phyloP scores from a whole-genome alignment of 2,113 vertebrate species.

The Rostratula benghalensis region DNA sequence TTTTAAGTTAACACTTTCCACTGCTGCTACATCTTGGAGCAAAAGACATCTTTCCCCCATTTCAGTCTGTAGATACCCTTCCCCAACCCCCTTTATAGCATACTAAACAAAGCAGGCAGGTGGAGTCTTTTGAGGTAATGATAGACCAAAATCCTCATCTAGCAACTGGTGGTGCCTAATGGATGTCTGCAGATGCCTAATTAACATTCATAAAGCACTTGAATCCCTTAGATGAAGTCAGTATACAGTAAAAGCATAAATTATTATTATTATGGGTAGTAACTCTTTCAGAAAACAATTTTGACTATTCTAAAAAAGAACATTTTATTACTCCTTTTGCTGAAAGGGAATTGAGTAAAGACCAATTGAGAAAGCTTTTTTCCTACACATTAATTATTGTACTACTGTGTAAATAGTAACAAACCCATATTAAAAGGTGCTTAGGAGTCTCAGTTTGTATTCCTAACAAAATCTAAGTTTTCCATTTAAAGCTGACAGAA shows the following conservation, averaged over 20 bases:
- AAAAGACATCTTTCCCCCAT: neutral
- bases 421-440: neutral
- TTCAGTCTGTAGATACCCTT: neutral
- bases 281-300: constrained; percentile 12
- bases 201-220: constrained; percentile 39
- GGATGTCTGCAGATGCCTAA: constrained; percentile 51
- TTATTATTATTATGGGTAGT: constrained; percentile 8
- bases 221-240: constrained; percentile 20
- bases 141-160: constrained; percentile 24
- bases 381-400: neutral
- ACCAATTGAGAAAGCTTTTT: neutral
- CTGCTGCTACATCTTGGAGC: neutral
- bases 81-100: neutral
- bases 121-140: constrained; percentile 32
- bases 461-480: neutral
- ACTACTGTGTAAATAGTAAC: neutral
- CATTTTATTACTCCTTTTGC: neutral
- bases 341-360: neutral
- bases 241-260: neutral
- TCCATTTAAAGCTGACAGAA: neutral
- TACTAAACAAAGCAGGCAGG: neutral
- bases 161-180: constrained; percentile 24
- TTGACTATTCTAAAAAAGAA: neutral
- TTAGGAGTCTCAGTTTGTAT: neutral
- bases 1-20: neutral